Evolutionary conservation across 2,888 invertebrate genomes (phyloP), one percentile per base, ranked within the genome.

Genomic region (Rhamphomyia laevipes): DNA sequence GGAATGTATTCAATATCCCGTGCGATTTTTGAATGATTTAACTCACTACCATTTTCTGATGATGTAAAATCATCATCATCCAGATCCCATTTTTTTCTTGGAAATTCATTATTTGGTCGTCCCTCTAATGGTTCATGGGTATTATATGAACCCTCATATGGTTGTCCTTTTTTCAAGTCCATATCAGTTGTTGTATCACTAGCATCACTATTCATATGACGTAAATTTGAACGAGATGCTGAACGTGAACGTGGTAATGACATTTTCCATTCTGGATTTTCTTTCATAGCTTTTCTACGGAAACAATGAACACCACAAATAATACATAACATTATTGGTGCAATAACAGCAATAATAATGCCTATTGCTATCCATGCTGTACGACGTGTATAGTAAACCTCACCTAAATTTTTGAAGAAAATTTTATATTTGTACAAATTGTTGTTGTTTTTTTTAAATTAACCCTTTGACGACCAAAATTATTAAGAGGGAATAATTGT

Each of bases 111-210:
- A 53, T 82, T 76, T 38, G 90, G 87, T 61, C 81, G 78, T 47
- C 74, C 74, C 51, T 71, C 69, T 56, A 91, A 70, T 46, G 91
- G 91, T 72, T 92, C 91, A 63, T 88, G 75, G 11, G 91, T 92
- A 57, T 82, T 77, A 67, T 92, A 92, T 46, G 82, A 81, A 68
- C 79, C 82, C 63, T 91, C 90, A 66, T 89, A 91, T 57, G 75
- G 80, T 57, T 83, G 75, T 58, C 81, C 77, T 66, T 83, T 84
- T 70, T 80, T 82, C 52, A 69, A 53, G 46, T 75, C 73, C 57
- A 75, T 75, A 53, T 77, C 76, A 44, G 67, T 66, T 56, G 68
- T 68, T 61, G 74, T 76, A 54, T 75, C 75, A 53, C 74, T 75
- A 56, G 69, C 76, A 4, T 77, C 80, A 51, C 75, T 75, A 23